Evolutionary conservation across 2,113 vertebrate genomes (phyloP).

Genomic region (Rallus limicola): DNA sequence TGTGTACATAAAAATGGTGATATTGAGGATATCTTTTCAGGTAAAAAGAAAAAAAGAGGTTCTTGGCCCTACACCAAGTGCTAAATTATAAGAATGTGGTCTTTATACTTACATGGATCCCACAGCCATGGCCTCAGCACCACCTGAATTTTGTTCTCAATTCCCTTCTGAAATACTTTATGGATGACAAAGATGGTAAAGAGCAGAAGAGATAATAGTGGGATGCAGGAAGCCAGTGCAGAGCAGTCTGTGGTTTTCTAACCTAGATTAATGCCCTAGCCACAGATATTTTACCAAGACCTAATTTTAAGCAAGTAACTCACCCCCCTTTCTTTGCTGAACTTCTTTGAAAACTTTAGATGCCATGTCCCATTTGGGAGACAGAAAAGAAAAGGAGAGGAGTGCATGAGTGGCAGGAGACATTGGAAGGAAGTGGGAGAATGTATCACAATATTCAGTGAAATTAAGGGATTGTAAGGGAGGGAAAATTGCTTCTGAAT

Average conservation of each 20-base stretch:
- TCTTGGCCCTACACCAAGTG: not conserved
- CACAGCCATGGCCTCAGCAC: not conserved
- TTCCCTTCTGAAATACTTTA: not conserved
- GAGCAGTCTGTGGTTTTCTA: not conserved
- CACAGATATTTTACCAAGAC: not conserved
- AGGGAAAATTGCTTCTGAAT: not conserved
- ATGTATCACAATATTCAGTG: not conserved
- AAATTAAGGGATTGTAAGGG: not conserved
- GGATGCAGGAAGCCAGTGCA: not conserved
- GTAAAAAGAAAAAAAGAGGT: not conserved
- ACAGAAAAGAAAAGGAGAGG: not conserved
- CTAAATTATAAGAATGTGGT: not conserved
- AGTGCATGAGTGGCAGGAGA: not conserved
- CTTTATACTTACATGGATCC: not conserved
- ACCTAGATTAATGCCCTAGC: not conserved
- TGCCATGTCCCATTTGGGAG: not conserved
- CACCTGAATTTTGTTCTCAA: not conserved
- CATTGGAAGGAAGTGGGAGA: not conserved
- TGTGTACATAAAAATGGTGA: not conserved
- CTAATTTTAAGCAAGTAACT: not conserved
- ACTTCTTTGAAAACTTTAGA: not conserved
- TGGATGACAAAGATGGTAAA: not conserved
- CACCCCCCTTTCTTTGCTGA: not conserved
- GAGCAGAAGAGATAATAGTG: not conserved
- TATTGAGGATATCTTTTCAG: not conserved